Percentiles rank a stretch among this genome's conserved stretches.
phyloP scores from a whole-genome alignment of 2,797 vertebrate species.

The Galaxias olidus region DNA sequence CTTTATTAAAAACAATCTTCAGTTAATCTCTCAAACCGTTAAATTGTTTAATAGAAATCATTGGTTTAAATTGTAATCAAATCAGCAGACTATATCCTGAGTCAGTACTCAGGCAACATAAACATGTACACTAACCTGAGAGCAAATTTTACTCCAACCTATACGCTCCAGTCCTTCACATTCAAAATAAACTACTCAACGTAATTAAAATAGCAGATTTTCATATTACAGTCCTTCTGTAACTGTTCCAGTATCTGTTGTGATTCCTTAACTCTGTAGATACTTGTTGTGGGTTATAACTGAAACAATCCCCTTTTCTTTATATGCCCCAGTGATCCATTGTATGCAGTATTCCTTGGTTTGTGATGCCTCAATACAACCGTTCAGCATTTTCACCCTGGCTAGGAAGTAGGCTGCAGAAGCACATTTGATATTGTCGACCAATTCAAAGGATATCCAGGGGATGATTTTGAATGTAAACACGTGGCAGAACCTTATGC shows the following conservation, averaged over 20 bases:
- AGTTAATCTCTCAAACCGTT: no score
- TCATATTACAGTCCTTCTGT: slow-evolving; percentile 23
- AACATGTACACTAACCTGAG: slow-evolving; percentile 74
- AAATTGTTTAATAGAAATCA: slow-evolving; percentile 32
- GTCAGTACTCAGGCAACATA: slow-evolving; percentile 63
- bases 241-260: no score
- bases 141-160: slow-evolving; percentile 62
- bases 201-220: background rate
- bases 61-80: slow-evolving; percentile 40
- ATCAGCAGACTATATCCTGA: slow-evolving; percentile 65
- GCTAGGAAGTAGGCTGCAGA: no score
- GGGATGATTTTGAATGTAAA: slow-evolving; percentile 3
- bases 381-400: no score
- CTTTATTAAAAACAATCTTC: slow-evolving; percentile 21
- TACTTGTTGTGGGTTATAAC: no score
- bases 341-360: no score
- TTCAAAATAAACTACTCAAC: slow-evolving; percentile 44
- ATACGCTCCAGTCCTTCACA: slow-evolving; percentile 59
- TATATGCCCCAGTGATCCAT: no score
- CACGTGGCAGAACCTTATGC: slow-evolving; percentile 53
- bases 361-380: no score
- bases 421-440: no score
- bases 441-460: no score
- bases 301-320: no score
- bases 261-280: no score